phyloP scores from a whole-genome alignment of 2,888 invertebrate genomes.

The Tetranychus piercei region DNA sequence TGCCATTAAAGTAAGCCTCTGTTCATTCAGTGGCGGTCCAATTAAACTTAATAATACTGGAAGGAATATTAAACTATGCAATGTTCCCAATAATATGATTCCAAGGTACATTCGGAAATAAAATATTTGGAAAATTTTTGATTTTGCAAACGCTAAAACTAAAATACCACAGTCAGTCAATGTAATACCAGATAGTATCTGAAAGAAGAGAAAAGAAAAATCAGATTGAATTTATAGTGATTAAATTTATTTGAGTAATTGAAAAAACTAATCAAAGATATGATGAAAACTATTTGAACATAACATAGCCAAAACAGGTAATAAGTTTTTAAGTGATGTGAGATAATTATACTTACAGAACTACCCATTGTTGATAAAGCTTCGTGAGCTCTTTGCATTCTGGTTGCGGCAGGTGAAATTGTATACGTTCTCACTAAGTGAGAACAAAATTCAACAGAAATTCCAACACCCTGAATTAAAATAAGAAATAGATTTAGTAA shows the following conservation, averaged over 20 bases:
- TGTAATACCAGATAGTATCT: slow-evolving; percentile 91
- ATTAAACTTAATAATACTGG: slow-evolving; percentile 92
- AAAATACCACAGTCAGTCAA: slow-evolving; percentile 92
- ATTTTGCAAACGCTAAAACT: slow-evolving; percentile 87
- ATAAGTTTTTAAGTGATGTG: background rate
- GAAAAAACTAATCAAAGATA: slow-evolving; percentile 5
- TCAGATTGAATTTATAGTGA: too few relatives aligned
- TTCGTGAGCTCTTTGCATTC: slow-evolving; percentile 58
- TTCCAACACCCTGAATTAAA: slow-evolving; percentile 65
- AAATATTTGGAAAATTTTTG: slow-evolving; percentile 81
- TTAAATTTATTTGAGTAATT: slow-evolving; percentile 12
- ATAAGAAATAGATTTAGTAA: slow-evolving; percentile 13
- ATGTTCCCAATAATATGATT: slow-evolving; percentile 86
- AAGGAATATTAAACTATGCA: slow-evolving; percentile 88
- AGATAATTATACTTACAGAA: slow-evolving; percentile 42
- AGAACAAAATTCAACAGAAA: slow-evolving; percentile 94
- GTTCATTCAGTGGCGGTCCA: slow-evolving; percentile 37
- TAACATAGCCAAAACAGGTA: background rate
- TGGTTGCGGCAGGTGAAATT: slow-evolving; percentile 49
- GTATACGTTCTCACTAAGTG: slow-evolving; percentile 86
- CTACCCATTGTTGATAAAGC: slow-evolving; percentile 77
- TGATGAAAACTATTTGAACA: background rate
- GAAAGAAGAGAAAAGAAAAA: slow-evolving; percentile 27
- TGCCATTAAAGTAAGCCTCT: background rate
- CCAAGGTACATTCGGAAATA: slow-evolving; percentile 96